These are phyloP conservation scores for Erpobdella octoculata DNA, from an alignment of 2,888 invertebrate genomes.

Conservation along the genomic window DNA sequence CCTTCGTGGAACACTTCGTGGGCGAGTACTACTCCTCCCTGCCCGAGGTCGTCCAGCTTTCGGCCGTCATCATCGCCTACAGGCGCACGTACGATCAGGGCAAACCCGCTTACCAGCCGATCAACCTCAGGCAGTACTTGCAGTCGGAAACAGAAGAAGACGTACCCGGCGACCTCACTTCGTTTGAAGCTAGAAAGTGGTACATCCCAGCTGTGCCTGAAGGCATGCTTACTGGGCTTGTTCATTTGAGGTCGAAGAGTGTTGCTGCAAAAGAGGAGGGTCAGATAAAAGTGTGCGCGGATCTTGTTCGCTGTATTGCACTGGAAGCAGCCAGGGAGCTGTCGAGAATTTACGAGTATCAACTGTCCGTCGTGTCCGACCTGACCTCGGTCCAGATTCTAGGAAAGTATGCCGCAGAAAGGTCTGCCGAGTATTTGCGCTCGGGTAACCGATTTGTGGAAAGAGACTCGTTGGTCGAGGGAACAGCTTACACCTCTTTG, in stretches of 20 bases:
- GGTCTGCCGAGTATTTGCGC: slow-evolving; percentile 34
- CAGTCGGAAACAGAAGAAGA: slow-evolving; percentile 20
- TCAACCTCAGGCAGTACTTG: slow-evolving; percentile 34
- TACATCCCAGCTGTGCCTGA: slow-evolving; percentile 32
- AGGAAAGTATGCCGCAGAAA: slow-evolving; percentile 36
- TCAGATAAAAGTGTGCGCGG: slow-evolving; percentile 30
- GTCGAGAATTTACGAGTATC: slow-evolving; percentile 37
- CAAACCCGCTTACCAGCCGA: background rate
- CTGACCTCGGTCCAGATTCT: slow-evolving; percentile 32
- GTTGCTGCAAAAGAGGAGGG: slow-evolving; percentile 25
- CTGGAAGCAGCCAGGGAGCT: slow-evolving; percentile 36
- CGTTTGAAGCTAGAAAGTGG: background rate
- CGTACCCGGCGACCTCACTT: slow-evolving; percentile 30
- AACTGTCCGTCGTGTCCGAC: slow-evolving; percentile 34
- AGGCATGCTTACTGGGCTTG: slow-evolving; percentile 28
- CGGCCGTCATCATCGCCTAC: slow-evolving; percentile 31
- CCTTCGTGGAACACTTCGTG: slow-evolving; percentile 31
- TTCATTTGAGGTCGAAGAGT: slow-evolving; percentile 29
- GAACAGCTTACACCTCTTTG: slow-evolving; percentile 28
- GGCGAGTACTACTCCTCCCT: slow-evolving; percentile 31
- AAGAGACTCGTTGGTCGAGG: slow-evolving; percentile 34
- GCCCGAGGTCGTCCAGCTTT: slow-evolving; percentile 32
- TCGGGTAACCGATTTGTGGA: slow-evolving; percentile 33
- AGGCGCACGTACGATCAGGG: slow-evolving; percentile 10
- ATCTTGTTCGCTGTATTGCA: slow-evolving; percentile 32